phyloP scores from a whole-genome alignment of 2,797 vertebrate genomes.

The Danio choprae region DNA sequence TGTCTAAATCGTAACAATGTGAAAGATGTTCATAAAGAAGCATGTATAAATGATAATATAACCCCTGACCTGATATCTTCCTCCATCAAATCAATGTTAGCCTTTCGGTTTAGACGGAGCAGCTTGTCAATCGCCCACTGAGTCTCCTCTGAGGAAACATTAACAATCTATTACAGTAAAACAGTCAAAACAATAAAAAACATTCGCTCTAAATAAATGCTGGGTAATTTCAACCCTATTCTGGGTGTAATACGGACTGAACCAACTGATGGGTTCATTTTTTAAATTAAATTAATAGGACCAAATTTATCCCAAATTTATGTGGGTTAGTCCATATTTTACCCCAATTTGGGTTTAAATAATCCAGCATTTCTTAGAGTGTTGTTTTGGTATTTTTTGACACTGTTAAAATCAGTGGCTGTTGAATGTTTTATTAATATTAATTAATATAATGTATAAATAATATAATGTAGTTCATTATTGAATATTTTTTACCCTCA shows the following conservation, averaged over 20 bases:
- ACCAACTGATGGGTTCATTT: too few species aligned
- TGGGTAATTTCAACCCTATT: too few species aligned
- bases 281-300: too few species aligned
- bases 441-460: not conserved
- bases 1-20: not conserved
- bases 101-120: constrained; percentile 64
- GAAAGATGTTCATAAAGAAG: not conserved
- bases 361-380: too few species aligned
- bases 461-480: not conserved
- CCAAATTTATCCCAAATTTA: too few species aligned
- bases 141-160: constrained; percentile 79
- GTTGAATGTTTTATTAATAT: not conserved
- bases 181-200: not conserved
- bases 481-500: not conserved
- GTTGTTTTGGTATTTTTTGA: too few species aligned
- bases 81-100: constrained; percentile 78
- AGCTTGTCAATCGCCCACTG: constrained; percentile 77
- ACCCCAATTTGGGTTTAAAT: too few species aligned
- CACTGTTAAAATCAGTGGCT: too few species aligned
- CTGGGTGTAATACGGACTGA: too few species aligned
- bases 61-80: constrained; percentile 72
- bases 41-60: not conserved
- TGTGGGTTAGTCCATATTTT: too few species aligned
- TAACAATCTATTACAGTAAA: not conserved
- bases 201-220: too few species aligned